These are phyloP conservation scores for Fringilla coelebs DNA, from an alignment of 2,797 vertebrate species.

Conservation along the genomic window DNA sequence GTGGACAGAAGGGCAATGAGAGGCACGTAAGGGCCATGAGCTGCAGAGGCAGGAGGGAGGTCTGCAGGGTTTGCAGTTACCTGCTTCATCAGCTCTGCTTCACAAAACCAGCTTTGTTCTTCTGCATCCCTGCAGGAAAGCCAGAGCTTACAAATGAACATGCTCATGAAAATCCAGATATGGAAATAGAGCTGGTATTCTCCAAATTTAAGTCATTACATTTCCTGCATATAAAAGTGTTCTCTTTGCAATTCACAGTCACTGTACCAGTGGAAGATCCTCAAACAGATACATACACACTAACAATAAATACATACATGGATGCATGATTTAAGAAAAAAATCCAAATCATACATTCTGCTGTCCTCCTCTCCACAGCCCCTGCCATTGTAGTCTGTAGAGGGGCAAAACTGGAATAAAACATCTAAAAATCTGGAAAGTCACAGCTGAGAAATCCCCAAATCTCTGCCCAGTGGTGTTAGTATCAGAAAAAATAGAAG, in stretches of 20 bases:
- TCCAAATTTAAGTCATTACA: background rate
- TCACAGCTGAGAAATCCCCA: background rate
- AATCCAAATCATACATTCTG: background rate
- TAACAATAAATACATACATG: background rate
- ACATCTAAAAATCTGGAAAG: background rate
- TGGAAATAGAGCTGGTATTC: background rate
- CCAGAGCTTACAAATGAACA: background rate
- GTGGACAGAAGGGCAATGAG: background rate
- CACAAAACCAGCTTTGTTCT: background rate
- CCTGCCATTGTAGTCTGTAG: background rate
- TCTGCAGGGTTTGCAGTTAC: background rate
- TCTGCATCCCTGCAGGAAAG: background rate
- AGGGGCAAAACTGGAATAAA: background rate
- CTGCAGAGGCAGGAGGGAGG: background rate
- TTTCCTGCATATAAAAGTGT: background rate
- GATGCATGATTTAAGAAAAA: background rate
- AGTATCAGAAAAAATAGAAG: background rate
- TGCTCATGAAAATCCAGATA: background rate
- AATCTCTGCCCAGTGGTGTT: background rate
- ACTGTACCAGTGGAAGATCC: background rate
- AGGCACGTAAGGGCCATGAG: accelerated
- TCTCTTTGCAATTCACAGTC: background rate
- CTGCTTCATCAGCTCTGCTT: background rate
- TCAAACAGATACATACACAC: background rate
- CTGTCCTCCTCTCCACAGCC: background rate